Evolutionary conservation across 2,888 invertebrate genomes (phyloP).

Genomic region (Callosobruchus maculatus): DNA sequence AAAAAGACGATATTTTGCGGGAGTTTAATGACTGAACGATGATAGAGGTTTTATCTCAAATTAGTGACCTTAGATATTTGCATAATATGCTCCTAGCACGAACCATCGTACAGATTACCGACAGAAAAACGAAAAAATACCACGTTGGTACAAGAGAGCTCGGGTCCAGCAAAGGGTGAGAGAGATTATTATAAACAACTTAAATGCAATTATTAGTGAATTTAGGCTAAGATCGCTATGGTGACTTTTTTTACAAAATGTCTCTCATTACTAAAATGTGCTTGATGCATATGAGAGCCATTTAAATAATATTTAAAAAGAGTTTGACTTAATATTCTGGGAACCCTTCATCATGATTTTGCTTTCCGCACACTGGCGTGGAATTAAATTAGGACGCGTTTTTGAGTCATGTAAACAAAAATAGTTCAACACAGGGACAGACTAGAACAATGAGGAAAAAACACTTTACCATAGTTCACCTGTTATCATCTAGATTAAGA

Average conservation of each 20-base stretch:
- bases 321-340: not conserved
- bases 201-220: slow-evolving; percentile 4
- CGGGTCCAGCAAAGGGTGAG: slow-evolving; percentile 1
- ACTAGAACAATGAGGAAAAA: no score
- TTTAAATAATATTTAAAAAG: not conserved
- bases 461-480: no score
- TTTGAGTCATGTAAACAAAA: no score
- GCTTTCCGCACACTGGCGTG: not conserved
- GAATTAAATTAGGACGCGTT: not conserved
- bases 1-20: not conserved
- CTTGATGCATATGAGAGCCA: not conserved
- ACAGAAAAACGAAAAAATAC: not conserved
- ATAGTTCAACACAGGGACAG: no score
- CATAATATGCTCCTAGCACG: slow-evolving; percentile 15
- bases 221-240: not conserved
- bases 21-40: slow-evolving; percentile 8
- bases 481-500: no score
- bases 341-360: not conserved
- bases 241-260: not conserved
- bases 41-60: slow-evolving; percentile 11
- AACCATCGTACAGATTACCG: slow-evolving; percentile 11
- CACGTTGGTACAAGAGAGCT: slow-evolving; percentile 5
- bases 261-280: not conserved
- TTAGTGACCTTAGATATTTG: slow-evolving; percentile 11
- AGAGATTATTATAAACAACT: slow-evolving; percentile 8